These are phyloP conservation scores for Meda fulgida DNA, from an alignment of 2,797 vertebrate species.

Conservation along the genomic window DNA sequence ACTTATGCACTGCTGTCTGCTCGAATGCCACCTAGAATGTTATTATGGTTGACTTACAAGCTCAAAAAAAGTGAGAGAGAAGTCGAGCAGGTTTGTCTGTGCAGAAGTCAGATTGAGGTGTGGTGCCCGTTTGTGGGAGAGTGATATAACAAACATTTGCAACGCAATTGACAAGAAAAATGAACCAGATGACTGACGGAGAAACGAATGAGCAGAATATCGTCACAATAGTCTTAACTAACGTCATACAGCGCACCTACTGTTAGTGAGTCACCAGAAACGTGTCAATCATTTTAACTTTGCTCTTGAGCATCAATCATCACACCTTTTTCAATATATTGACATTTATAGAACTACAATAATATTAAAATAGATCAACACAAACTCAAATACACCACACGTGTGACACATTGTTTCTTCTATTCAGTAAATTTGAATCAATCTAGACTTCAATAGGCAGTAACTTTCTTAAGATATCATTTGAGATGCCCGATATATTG, in stretches of 20 bases:
- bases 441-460: not conserved
- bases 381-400: not conserved
- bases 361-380: not conserved
- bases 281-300: not conserved
- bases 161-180: not conserved
- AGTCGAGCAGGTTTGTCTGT: constrained; percentile 33
- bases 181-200: not conserved
- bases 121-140: constrained; percentile 30
- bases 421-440: not conserved
- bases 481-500: not conserved
- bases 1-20: constrained; percentile 51
- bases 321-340: not conserved
- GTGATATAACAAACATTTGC: constrained; percentile 15
- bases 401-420: not conserved
- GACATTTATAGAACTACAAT: not conserved
- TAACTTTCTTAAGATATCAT: not conserved
- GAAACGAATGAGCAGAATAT: not conserved
- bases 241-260: constrained; percentile 12
- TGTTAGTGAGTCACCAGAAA: constrained; percentile 17
- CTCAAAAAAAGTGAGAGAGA: constrained; percentile 12
- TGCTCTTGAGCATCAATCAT: constrained; percentile 1
- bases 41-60: constrained; percentile 25
- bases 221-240: not conserved
- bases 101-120: constrained; percentile 32
- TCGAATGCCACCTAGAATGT: constrained; percentile 25